A percentile compares a stretch with the other conserved stretches of the same genome.
phyloP scores from a whole-genome alignment of 2,888 invertebrate genomes.

The Cartodere bifasciata region DNA sequence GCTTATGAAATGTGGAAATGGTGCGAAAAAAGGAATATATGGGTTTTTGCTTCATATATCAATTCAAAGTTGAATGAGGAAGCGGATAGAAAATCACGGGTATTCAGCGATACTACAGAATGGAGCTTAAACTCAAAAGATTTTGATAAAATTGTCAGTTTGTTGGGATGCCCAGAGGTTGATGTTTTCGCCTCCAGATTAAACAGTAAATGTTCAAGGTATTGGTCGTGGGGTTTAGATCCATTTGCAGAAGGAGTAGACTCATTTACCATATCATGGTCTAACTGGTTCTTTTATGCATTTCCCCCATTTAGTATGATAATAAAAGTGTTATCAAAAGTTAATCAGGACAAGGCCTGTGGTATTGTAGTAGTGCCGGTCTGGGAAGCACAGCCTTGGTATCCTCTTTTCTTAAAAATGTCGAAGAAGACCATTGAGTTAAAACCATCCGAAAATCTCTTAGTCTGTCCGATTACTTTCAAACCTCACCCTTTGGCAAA shows the following conservation, averaged over 20 bases:
- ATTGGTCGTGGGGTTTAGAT: constrained; percentile 9
- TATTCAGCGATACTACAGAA: constrained; percentile 7
- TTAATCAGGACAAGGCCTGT: constrained; percentile 13
- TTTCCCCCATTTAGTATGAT: constrained; percentile 7
- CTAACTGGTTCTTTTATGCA: constrained; percentile 9
- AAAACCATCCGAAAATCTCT: constrained; percentile 7
- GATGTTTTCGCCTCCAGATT: constrained; percentile 10
- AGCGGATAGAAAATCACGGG: constrained; percentile 9
- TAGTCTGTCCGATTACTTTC: no score
- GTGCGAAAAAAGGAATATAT: constrained; percentile 14
- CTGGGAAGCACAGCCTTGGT: no score
- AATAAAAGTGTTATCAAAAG: not conserved
- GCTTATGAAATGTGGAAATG: constrained; percentile 13
- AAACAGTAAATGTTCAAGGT: constrained; percentile 11
- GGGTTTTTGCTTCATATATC: constrained; percentile 10
- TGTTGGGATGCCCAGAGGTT: constrained; percentile 6
- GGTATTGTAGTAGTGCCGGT: constrained; percentile 18
- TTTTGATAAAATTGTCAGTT: constrained; percentile 5
- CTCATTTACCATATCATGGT: constrained; percentile 11
- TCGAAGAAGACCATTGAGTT: no score
- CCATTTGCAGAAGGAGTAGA: constrained; percentile 6
- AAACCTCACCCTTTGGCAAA: no score
- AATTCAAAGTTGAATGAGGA: constrained; percentile 9
- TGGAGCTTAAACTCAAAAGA: constrained; percentile 8
- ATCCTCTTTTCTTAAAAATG: not conserved